Evolutionary conservation across 2,113 vertebrate genomes (phyloP).

Genomic region (Chrysemys picta): DNA sequence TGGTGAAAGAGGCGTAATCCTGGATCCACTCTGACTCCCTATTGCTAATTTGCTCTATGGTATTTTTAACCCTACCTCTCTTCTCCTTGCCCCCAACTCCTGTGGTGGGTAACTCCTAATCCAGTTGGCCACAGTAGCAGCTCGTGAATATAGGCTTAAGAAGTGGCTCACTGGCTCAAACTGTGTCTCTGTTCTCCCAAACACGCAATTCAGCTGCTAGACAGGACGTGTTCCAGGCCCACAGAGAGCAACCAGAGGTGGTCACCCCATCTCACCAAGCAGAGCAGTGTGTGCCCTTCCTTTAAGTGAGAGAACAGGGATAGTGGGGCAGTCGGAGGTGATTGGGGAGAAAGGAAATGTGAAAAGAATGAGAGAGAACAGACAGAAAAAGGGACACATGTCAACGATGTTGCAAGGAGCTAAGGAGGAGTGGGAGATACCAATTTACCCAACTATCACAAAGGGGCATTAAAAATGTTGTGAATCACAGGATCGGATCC

Average conservation of each 20-base stretch:
- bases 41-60: background rate
- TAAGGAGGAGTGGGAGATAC: background rate
- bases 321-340: accelerated
- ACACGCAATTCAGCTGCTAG: accelerated
- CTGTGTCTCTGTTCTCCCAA: background rate
- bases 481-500: background rate
- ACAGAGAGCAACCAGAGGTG: background rate
- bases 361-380: background rate
- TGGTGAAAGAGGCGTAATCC: background rate
- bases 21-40: background rate
- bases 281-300: background rate
- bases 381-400: background rate
- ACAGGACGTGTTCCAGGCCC: background rate
- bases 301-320: background rate
- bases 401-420: background rate
- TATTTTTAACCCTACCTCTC: background rate
- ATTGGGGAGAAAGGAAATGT: background rate
- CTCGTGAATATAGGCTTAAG: accelerated
- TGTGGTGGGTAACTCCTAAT: background rate
- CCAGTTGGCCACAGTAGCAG: background rate
- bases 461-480: accelerated
- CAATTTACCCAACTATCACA: background rate
- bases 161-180: background rate
- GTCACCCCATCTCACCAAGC: background rate
- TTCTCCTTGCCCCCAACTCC: background rate